Evolutionary conservation across 2,797 vertebrate genomes (phyloP), one percentile per base, ranked within the genome.

Genomic region (Picus viridis): DNA sequence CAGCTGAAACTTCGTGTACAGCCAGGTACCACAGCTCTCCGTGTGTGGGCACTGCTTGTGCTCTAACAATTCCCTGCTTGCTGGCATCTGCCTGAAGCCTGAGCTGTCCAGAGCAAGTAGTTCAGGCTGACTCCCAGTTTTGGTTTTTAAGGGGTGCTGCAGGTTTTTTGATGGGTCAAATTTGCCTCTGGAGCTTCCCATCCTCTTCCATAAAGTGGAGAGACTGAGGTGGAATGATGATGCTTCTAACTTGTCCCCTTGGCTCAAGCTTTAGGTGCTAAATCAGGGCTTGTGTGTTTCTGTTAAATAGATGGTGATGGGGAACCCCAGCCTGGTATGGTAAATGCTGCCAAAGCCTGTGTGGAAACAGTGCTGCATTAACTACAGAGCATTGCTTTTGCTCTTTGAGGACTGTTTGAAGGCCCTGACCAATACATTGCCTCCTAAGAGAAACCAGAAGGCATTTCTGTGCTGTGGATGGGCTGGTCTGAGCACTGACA

Each of bases 1-100:
- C 3, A 26, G 79, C 65, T 78, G 4, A 27, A 58, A 0, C 16
- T 0, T 7, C 2, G 30, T 36, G 86, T 26, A 3, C 0, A 15
- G 64, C 63, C 62, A n/a, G 83, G 39, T 36, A 10, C 81, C 15
- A 4, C 71, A 16, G 74, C 61, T 16, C 61, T 49, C 76, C 1
- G 41, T 20, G 51, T 63, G 24, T 6, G 58, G 57, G 53, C 63
- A 14, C 3, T 4, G 0, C 11, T 24, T 39, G 8, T 3, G 1
- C 67, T 24, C 59, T 32, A 19, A 2, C 41, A 75, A 7, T 24
- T 36, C 2, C 0, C 54, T 79, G 54, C 72, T 57, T 24, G 54
- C 69, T 65, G 54, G 73, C 26, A 5, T 47, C 83, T 78, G 24
- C 59, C 36, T 49, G 2, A 36, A 70, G 10, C 16, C 51, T 9